Evolutionary conservation across 1,140 invertebrate species (phyloP).

Genomic region (Euglossa dilemma): DNA sequence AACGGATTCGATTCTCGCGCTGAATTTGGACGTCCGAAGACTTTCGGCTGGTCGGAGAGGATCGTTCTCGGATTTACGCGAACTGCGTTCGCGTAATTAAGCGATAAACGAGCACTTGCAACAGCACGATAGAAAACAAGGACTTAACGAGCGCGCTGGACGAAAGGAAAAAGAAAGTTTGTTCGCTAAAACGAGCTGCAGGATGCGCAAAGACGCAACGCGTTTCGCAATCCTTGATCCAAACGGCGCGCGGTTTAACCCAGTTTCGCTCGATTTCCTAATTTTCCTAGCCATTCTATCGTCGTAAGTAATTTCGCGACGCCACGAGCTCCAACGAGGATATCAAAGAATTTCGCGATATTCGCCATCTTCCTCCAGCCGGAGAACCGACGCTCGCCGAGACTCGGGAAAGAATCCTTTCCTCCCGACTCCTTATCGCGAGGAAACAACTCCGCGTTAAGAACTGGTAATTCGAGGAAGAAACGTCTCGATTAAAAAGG

Average conservation of each 20-base stretch:
- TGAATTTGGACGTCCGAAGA: too few species aligned
- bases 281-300: not conserved
- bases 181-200: constrained; percentile 3
- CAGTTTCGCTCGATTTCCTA: constrained; percentile 28
- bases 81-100: not conserved
- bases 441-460: too few species aligned
- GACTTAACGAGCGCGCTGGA: not conserved
- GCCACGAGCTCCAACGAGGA: not conserved
- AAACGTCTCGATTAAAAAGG: too few species aligned
- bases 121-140: constrained; percentile 1
- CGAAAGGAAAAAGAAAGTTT: constrained; percentile 30
- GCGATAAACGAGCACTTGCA: not conserved
- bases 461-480: too few species aligned
- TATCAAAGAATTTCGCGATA: too few species aligned
- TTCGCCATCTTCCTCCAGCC: too few species aligned
- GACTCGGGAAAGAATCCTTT: too few species aligned
- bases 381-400: too few species aligned
- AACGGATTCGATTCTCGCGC: too few species aligned
- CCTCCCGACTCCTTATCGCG: too few species aligned
- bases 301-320: not conserved
- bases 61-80: too few species aligned
- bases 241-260: constrained; percentile 16
- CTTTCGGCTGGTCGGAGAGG: not conserved
- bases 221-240: constrained; percentile 16
- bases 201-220: constrained; percentile 34